Percentiles rank a stretch among this genome's conserved stretches.
Conservation (phyloP, 2,797 vertebrate species). For the Ptychadena robeensis region DNA sequence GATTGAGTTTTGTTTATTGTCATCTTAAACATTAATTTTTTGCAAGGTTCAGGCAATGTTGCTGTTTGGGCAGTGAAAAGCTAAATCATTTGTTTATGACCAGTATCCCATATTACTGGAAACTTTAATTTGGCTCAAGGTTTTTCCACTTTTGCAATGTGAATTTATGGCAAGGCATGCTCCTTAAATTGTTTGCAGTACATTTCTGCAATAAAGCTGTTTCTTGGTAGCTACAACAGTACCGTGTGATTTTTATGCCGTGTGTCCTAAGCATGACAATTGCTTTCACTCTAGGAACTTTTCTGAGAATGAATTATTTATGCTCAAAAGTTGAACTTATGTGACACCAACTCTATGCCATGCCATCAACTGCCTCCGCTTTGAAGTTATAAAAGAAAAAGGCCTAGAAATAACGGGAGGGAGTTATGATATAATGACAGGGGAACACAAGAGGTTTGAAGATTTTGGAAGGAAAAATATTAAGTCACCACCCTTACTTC, state of each 20-base stretch:
- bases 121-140: neutral
- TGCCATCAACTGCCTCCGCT: neutral
- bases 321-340: neutral
- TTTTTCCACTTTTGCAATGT: neutral
- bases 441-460: conserved; percentile 3
- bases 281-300: conserved; percentile 1
- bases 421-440: neutral
- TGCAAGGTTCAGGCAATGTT: no score
- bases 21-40: no score
- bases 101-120: neutral
- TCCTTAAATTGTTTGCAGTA: neutral
- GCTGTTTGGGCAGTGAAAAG: neutral
- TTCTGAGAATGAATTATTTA: neutral
- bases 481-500: conserved; percentile 1
- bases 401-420: neutral
- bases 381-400: neutral
- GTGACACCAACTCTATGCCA: neutral
- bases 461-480: neutral
- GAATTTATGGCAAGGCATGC: neutral
- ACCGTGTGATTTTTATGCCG: neutral
- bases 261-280: neutral
- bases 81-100: neutral
- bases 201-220: neutral
- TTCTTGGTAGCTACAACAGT: neutral
- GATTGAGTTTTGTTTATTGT: no score